Conservation (phyloP, 2,797 vertebrate species). For the Onychomys arenicola region DNA sequence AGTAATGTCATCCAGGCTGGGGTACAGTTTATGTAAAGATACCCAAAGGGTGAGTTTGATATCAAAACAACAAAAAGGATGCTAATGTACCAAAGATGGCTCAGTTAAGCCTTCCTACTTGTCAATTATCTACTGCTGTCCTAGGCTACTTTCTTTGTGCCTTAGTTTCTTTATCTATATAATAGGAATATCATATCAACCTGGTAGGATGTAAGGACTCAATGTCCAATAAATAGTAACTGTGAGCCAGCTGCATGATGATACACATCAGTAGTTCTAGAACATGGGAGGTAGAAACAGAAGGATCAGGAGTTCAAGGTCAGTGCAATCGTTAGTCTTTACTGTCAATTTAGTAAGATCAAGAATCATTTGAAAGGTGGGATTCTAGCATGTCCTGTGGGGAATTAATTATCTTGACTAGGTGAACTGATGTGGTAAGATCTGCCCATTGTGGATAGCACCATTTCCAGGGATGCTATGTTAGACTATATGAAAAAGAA, state of each 20-base stretch:
- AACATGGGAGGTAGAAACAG: neutral
- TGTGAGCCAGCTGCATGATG: neutral
- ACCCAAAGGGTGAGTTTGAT: neutral
- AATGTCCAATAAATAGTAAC: neutral
- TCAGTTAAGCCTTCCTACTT: neutral
- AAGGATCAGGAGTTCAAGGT: neutral
- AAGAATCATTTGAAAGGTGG: neutral
- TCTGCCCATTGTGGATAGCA: neutral
- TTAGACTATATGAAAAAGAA: neutral
- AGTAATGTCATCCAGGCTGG: neutral
- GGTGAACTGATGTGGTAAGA: neutral
- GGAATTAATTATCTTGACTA: neutral
- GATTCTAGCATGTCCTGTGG: neutral
- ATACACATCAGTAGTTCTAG: neutral
- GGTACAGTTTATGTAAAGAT: fast-evolving
- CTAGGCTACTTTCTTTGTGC: neutral
- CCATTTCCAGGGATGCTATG: no score
- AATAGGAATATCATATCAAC: neutral
- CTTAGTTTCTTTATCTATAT: neutral
- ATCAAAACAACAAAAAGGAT: neutral
- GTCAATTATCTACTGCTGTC: neutral
- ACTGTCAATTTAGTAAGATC: neutral
- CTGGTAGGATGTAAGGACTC: neutral
- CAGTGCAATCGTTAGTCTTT: neutral
- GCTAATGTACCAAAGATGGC: neutral